Base-by-base conservation (phyloP, 2,113 vertebrate species). In the Scytalopus superciliaris region DNA sequence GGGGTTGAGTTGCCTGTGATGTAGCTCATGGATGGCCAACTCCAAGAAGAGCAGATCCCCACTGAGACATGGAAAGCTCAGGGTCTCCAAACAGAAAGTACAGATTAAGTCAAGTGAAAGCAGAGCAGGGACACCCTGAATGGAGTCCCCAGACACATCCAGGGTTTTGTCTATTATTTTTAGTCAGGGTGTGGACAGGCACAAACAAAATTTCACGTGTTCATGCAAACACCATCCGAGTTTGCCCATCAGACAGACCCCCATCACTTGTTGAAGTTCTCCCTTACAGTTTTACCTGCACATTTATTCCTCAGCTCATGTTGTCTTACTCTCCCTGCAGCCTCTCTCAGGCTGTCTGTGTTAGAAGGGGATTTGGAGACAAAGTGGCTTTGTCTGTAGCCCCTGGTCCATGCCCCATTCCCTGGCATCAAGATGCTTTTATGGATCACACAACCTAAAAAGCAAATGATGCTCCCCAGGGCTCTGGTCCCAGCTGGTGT, bases 321-420 rank as follows among this genome's bases (percentile, higher is more conserved):
- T 57, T 64, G 27, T 39, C 59, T 93, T 57, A 35, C 57, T 82
- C 49, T 56, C 12, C 62, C 49, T 4, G 3, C 45, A 39, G 69
- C 75, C 60, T 62, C 49, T 9, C 37, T 68, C 83, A 14, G 18
- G 30, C 89, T 75, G 5, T 6, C 52, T 59, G 8, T 4, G 1
- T n/a, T 39, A 39, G 72, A 56, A 28, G 64, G 83, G 49, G 85
- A 67, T 90, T 77, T 91, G 59, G 37, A 68, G 47, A 73, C 15
- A 8, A 40, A 70, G 19, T 49, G 42, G 45, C 60, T 95, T 94
- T 95, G 56, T 90, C 67, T 92, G 77, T 89, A 93, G 80, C 68
- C 72, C 53, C 28, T 95, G 81, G 28, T 70, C 57, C 45, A 2
- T 74, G 53, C 70, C 78, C 59, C 57, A 3, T 63, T 91, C 74